Evolutionary conservation across 1,140 invertebrate species (phyloP).

Genomic region (Tetraneura akinire): DNA sequence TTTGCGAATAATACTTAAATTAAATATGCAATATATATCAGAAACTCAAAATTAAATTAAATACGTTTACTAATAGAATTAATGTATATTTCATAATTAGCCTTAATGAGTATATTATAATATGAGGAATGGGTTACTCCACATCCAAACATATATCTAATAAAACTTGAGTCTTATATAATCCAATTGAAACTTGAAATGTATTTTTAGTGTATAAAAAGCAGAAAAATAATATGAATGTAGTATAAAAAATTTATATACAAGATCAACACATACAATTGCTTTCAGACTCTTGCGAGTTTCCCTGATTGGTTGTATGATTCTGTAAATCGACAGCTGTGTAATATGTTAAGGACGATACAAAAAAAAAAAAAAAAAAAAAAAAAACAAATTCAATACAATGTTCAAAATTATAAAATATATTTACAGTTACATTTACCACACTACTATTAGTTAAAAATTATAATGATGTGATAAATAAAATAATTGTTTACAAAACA

Average conservation of each 20-base stretch:
- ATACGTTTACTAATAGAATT: neutral
- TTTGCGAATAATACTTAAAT: no score
- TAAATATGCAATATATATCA: no score
- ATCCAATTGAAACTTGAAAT: constrained; percentile 14
- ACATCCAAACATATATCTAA: neutral
- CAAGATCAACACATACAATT: constrained; percentile 74
- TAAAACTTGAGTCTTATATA: neutral
- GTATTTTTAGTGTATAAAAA: constrained; percentile 20
- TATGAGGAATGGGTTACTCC: neutral
- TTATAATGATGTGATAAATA: constrained; percentile 50
- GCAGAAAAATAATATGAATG: constrained; percentile 21
- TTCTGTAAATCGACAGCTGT: constrained; percentile 77
- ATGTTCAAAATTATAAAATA: constrained; percentile 52
- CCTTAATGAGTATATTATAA: neutral
- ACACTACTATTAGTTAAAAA: constrained; percentile 44
- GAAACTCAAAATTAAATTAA: neutral
- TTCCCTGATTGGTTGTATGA: constrained; percentile 70
- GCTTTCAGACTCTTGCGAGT: constrained; percentile 74
- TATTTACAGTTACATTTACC: constrained; percentile 49
- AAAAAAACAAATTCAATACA: constrained; percentile 30
- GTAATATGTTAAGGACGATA: constrained; percentile 42
- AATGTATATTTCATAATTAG: neutral
- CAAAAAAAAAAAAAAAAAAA: neutral
- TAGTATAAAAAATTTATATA: constrained; percentile 39
- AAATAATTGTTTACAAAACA: constrained; percentile 52